Evolutionary conservation across 2,888 invertebrate genomes (phyloP).

Genomic region (Ecdyonurus torrentis): DNA sequence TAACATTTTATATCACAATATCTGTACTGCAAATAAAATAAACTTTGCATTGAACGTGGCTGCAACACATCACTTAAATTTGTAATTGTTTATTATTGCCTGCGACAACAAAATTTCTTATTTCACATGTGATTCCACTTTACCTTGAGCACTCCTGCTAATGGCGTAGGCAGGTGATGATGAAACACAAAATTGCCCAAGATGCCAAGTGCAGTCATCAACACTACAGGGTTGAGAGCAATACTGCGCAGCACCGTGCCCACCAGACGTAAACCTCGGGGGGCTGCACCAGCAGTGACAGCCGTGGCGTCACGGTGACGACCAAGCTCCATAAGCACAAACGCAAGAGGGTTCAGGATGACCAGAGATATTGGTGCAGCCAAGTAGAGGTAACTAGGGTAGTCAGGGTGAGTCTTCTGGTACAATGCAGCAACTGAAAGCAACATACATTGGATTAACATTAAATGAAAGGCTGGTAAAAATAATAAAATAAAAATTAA

Average conservation of each 20-base stretch:
- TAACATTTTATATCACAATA: no score
- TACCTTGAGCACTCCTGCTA: conserved; percentile 60
- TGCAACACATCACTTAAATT: no score
- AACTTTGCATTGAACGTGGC: no score
- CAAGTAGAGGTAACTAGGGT: conserved; percentile 75
- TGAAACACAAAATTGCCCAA: conserved; percentile 66
- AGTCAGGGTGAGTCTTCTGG: conserved; percentile 70
- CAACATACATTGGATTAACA: conserved; percentile 6
- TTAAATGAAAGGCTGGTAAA: no score
- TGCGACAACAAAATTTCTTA: conserved; percentile 6
- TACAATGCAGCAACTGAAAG: conserved; percentile 70
- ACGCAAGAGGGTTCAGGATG: conserved; percentile 81
- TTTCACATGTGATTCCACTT: conserved; percentile 7
- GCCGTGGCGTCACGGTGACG: conserved; percentile 2
- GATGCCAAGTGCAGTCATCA: conserved; percentile 87
- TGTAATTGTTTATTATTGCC: no score
- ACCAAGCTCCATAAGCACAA: conserved; percentile 72
- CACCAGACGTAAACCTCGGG: conserved; percentile 15
- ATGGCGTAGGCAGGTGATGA: conserved; percentile 55
- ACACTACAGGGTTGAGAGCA: conserved; percentile 70
- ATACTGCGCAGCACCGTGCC: conserved; percentile 45
- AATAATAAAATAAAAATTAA: no score
- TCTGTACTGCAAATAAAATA: no score
- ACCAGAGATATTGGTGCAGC: conserved; percentile 89
- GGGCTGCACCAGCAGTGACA: not conserved